Percentiles rank a stretch among this genome's conserved stretches.
phyloP scores from a whole-genome alignment of 2,113 vertebrate genomes.

The Anoplopoma fimbria region DNA sequence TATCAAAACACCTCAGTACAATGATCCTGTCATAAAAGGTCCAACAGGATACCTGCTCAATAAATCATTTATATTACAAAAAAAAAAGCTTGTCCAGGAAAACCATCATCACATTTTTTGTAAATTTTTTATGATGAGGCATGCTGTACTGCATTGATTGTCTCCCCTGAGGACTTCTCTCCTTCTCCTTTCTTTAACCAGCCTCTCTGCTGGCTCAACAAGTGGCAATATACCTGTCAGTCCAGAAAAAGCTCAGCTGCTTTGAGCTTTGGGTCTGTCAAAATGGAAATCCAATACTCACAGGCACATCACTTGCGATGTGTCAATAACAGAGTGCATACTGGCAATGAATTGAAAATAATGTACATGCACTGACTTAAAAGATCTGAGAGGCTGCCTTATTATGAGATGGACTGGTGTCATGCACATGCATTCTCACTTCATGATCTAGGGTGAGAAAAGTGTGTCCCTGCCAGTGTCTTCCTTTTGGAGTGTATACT shows the following conservation, averaged over 20 bases:
- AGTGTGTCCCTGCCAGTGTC: neutral
- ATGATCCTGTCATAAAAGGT: neutral
- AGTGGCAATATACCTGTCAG: neutral
- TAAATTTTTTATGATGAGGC: neutral
- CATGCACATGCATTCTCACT: neutral
- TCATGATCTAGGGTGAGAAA: neutral
- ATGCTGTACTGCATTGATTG: neutral
- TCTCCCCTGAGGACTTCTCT: constrained; percentile 17
- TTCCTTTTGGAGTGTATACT: neutral
- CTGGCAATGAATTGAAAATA: constrained; percentile 5
- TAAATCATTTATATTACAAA: neutral
- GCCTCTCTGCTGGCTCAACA: neutral
- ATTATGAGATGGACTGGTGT: neutral
- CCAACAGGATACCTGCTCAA: neutral
- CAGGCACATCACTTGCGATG: neutral
- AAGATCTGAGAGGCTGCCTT: constrained; percentile 7
- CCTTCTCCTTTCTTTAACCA: constrained; percentile 7
- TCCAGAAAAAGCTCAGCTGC: constrained; percentile 1
- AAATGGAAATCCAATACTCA: constrained; percentile 15
- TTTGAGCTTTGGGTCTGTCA: constrained; percentile 29
- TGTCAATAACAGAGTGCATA: constrained; percentile 1
- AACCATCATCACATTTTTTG: neutral
- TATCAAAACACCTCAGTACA: neutral
- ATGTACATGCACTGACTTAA: neutral
- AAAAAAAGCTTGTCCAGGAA: neutral